Base-by-base conservation (phyloP, 2,888 invertebrate genomes). In the Oscheius sp. region DNA sequence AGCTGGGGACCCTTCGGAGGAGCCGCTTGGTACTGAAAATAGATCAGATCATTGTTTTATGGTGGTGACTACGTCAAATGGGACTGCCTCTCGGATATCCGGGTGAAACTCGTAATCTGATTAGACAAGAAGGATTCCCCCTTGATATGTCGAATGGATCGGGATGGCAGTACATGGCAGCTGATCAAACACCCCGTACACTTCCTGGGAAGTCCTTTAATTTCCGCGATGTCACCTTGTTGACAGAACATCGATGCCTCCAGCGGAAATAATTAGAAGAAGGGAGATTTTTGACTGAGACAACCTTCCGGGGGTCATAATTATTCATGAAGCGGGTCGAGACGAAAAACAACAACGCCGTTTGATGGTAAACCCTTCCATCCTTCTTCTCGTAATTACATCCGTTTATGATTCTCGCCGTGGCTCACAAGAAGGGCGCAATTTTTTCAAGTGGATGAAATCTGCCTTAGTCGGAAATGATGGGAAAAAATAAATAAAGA, bases 21-120 rank as follows among this genome's bases (percentile, higher is more conserved):
- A 32, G 68, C 71, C 22, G 63, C 67, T 38, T 67, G 65, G 26
- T 65, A 65, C 65, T 65, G 65, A 65, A 65, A 65, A 24, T 4
- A 12, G 41, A 12, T 41, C 20, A 12, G 4, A n/a, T 36, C 36
- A 8, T 36, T 14, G 8, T 36, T 36, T 36, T 36, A 9, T 36
- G 36, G 36, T 9, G 36, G 36, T 36, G 36, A 36, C 36, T 14
- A 8, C 8, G 36, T n/a, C n/a, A n/a, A n/a, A n/a, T n/a, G n/a
- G n/a, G n/a, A n/a, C n/a, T n/a, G n/a, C n/a, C n/a, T n/a, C n/a
- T n/a, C n/a, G n/a, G n/a, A n/a, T n/a, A n/a, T n/a, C n/a, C n/a
- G n/a, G n/a, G n/a, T n/a, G n/a, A n/a, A n/a, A n/a, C n/a, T n/a
- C n/a, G n/a, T n/a, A n/a, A n/a, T n/a, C n/a, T n/a, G n/a, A n/a